Evolutionary conservation across 2,113 vertebrate genomes (phyloP).

Genomic region (Spheniscus mendiculus): DNA sequence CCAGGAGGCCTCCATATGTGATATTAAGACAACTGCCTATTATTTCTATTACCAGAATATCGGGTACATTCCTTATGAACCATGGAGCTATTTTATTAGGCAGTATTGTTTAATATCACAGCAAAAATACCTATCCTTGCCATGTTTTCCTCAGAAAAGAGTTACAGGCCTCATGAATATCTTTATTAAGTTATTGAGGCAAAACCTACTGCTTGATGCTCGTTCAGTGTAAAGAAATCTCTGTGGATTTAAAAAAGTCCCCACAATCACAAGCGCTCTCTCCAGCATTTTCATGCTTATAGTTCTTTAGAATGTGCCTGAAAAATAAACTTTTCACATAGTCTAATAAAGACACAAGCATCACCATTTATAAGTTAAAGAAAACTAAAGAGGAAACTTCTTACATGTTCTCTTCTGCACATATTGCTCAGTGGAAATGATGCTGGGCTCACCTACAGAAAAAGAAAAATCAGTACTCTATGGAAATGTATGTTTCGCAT

Average conservation of each 20-base stretch:
- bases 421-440: not conserved
- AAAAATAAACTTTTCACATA: not conserved
- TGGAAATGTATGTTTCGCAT: not conserved
- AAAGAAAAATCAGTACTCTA: not conserved
- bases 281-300: not conserved
- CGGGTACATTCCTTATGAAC: not conserved
- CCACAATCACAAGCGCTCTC: not conserved
- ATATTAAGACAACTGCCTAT: not conserved
- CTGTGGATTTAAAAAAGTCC: not conserved
- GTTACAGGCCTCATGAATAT: not conserved
- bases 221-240: not conserved
- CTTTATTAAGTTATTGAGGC: not conserved
- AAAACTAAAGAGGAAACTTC: not conserved
- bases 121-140: not conserved
- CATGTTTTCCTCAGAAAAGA: not conserved
- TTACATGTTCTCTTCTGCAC: not conserved
- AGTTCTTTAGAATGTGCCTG: not conserved
- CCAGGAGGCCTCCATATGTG: not conserved
- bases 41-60: not conserved
- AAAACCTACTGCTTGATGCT: not conserved
- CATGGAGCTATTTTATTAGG: not conserved
- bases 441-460: not conserved
- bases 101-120: not conserved
- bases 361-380: not conserved
- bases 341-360: not conserved